phyloP scores from a whole-genome alignment of 2,888 invertebrate species.

The Brenthis hecate region DNA sequence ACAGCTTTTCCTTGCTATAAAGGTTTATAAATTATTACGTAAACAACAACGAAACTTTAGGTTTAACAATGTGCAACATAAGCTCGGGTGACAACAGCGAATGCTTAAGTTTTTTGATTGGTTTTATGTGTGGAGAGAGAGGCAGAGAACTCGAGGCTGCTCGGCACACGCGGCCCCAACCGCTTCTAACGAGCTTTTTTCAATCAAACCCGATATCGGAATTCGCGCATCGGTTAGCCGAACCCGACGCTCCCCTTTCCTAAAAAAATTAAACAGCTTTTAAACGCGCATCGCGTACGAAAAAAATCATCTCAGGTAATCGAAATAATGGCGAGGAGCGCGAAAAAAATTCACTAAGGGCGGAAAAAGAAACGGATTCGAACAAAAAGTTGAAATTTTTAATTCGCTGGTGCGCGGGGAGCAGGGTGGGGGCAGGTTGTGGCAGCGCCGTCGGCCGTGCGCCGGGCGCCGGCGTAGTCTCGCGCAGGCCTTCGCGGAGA shows the following conservation, averaged over 20 bases:
- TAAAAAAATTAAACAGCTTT: constrained; percentile 81
- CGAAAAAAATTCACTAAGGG: constrained; percentile 81
- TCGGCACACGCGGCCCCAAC: constrained; percentile 34
- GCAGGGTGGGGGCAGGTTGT: constrained; percentile 33
- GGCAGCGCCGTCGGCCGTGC: constrained; percentile 37
- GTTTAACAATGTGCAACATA: constrained; percentile 16
- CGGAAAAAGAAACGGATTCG: constrained; percentile 81
- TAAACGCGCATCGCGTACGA: constrained; percentile 72
- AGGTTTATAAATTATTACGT: background rate
- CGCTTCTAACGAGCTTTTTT: constrained; percentile 50
- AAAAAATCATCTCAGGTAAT: constrained; percentile 80
- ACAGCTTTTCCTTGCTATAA: background rate
- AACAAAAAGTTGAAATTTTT: constrained; percentile 74
- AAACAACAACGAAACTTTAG: constrained; percentile 19
- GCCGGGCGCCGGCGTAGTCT: constrained; percentile 36
- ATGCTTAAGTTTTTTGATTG: constrained; percentile 22
- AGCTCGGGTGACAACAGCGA: constrained; percentile 24
- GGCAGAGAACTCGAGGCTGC: constrained; percentile 4
- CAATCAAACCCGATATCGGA: constrained; percentile 72
- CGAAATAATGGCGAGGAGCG: constrained; percentile 77
- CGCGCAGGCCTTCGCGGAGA: constrained; percentile 38
- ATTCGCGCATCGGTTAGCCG: constrained; percentile 78
- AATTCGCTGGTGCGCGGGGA: constrained; percentile 61
- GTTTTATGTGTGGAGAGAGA: constrained; percentile 24
- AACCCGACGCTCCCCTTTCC: constrained; percentile 74